Percentiles rank a stretch among this genome's conserved stretches.
Conservation (phyloP, 2,797 vertebrate species). For the Bovichtus variegatus region DNA sequence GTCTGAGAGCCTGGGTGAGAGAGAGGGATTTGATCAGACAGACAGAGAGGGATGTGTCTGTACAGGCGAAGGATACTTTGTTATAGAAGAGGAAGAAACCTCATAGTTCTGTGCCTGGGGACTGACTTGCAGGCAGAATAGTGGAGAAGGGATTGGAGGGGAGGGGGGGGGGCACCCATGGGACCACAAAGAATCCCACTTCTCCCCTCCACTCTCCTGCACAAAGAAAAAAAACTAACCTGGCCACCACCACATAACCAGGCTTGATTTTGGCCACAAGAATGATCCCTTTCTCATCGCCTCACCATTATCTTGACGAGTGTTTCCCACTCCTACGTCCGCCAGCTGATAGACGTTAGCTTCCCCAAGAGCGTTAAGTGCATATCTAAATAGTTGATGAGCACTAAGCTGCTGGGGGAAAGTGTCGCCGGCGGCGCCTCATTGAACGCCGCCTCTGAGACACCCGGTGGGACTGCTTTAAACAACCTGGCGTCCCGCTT, state of each 20-base stretch:
- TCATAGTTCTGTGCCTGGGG: conserved; percentile 84
- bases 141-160: not conserved
- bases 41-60: conserved; percentile 50
- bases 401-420: conserved; percentile 84
- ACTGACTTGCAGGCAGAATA: conserved; percentile 85
- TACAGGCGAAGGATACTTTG: conserved; percentile 34
- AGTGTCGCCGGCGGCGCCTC: conserved; percentile 82
- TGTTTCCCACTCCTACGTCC: conserved; percentile 47
- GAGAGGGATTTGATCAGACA: conserved; percentile 39
- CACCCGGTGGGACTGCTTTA: conserved; percentile 84
- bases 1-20: conserved; percentile 34
- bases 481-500: conserved; percentile 76
- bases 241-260: conserved; percentile 2
- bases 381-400: conserved; percentile 89
- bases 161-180: conserved; percentile 8
- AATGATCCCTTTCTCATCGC: conserved; percentile 4
- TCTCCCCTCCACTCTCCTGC: conserved; percentile 3
- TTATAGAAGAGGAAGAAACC: conserved; percentile 39
- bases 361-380: conserved; percentile 83
- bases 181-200: conserved; percentile 27
- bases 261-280: conserved; percentile 27
- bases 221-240: conserved; percentile 15
- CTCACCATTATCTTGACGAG: conserved; percentile 45
- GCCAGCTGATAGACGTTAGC: conserved; percentile 69
- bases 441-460: conserved; percentile 79